phyloP scores from a whole-genome alignment of 2,113 vertebrate genomes.

The Ranitomeya imitator region DNA sequence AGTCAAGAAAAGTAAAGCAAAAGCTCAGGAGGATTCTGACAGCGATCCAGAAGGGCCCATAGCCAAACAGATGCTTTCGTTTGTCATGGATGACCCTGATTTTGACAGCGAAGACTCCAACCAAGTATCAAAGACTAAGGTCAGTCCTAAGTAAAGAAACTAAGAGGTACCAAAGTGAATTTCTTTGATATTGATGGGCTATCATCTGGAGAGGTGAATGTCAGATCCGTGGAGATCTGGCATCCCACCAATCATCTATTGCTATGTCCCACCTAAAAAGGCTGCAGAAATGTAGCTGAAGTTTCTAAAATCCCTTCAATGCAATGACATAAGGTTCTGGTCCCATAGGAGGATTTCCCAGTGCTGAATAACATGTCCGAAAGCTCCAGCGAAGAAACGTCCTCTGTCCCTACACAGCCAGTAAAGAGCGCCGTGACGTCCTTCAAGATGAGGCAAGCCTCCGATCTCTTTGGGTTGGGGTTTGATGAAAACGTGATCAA shows the following conservation, averaged over 20 bases:
- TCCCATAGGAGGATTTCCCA: slow-evolving; percentile 77
- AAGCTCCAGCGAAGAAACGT: slow-evolving; percentile 81
- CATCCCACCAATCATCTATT: no score
- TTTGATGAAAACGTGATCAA: slow-evolving; percentile 72
- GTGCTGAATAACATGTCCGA: slow-evolving; percentile 87
- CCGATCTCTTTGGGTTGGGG: slow-evolving; percentile 90
- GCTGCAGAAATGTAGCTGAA: no score
- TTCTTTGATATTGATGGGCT: background rate
- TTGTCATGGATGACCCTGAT: slow-evolving; percentile 95
- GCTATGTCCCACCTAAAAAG: no score
- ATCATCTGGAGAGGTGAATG: no score
- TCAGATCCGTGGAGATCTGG: no score
- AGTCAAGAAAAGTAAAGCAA: slow-evolving; percentile 62
- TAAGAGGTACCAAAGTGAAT: background rate
- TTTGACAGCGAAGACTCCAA: slow-evolving; percentile 90
- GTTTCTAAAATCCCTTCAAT: background rate
- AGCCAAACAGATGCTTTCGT: slow-evolving; percentile 93
- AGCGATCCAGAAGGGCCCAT: slow-evolving; percentile 85
- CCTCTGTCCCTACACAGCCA: slow-evolving; percentile 64
- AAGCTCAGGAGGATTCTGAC: slow-evolving; percentile 77
- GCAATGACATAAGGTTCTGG: background rate
- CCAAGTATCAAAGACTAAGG: slow-evolving; percentile 71
- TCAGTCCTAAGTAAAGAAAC: slow-evolving; percentile 56
- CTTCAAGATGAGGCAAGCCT: slow-evolving; percentile 80
- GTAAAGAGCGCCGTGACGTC: slow-evolving; percentile 71